Evolutionary conservation across 2,888 invertebrate species (phyloP).

Genomic region (Calameuta pallipes): DNA sequence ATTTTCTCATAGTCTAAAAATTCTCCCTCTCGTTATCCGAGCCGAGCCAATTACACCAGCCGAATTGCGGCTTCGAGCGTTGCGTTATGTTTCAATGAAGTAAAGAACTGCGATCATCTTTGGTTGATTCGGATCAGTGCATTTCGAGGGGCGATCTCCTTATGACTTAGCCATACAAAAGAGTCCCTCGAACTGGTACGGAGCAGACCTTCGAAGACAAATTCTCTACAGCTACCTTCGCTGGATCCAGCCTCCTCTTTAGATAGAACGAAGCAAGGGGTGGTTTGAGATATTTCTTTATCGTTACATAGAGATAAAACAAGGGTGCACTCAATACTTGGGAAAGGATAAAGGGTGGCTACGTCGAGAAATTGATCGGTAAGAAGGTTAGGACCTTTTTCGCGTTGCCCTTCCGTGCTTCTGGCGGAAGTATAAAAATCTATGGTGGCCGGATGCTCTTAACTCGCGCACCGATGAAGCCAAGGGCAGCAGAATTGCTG

Average conservation of each 20-base stretch:
- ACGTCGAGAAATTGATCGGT: conserved; percentile 25
- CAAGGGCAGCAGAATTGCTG: neutral
- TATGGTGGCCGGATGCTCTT: neutral
- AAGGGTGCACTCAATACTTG: neutral
- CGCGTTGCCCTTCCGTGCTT: neutral
- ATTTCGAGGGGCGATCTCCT: neutral
- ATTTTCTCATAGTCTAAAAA: neutral
- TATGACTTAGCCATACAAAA: neutral
- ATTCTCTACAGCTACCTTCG: neutral
- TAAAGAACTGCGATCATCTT: neutral
- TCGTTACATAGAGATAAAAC: neutral
- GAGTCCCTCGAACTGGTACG: neutral
- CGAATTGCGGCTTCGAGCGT: neutral
- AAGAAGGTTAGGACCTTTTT: conserved; percentile 11
- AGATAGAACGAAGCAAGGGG: neutral
- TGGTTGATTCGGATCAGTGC: neutral
- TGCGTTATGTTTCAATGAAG: neutral
- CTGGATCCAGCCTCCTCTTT: neutral
- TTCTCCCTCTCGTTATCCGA: neutral
- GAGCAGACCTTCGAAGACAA: neutral
- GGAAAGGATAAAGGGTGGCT: neutral
- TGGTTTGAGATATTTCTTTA: neutral
- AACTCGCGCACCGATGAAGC: neutral
- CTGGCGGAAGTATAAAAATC: conserved; percentile 32
- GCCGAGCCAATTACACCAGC: neutral